Percentiles rank a stretch among this genome's conserved stretches.
These are phyloP conservation scores for Diprion similis DNA, from an alignment of 1,140 invertebrate genomes.

Conservation along the genomic window DNA sequence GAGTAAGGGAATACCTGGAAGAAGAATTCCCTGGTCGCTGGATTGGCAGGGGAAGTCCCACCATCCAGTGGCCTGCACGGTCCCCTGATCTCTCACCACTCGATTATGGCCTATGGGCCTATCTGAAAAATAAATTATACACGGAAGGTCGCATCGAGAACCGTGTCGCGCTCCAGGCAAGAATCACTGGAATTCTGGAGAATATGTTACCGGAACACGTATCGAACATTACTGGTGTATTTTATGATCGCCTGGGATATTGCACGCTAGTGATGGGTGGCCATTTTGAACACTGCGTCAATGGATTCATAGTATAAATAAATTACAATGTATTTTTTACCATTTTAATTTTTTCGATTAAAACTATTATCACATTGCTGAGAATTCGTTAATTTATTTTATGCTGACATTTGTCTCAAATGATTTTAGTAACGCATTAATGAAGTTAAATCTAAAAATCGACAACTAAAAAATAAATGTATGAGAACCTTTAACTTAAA, in stretches of 20 bases:
- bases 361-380: no score
- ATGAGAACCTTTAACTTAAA: no score
- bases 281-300: not conserved
- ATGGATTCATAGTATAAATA: no score
- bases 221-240: not conserved
- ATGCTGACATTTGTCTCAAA: no score
- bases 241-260: not conserved
- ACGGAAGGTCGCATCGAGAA: not conserved
- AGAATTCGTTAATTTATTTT: no score
- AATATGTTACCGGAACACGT: not conserved
- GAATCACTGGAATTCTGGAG: not conserved
- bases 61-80: no score
- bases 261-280: not conserved
- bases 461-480: no score
- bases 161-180: not conserved
- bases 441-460: no score
- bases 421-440: no score
- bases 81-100: not conserved
- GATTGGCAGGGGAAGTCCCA: not conserved
- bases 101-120: not conserved
- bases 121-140: not conserved
- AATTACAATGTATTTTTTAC: no score
- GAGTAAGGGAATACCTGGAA: not conserved
- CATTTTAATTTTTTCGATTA: no score
- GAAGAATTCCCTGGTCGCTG: slow-evolving; percentile 19